Evolutionary conservation across 2,113 vertebrate species (phyloP), one percentile per base, ranked within the genome.

Genomic region (Channa maculata): DNA sequence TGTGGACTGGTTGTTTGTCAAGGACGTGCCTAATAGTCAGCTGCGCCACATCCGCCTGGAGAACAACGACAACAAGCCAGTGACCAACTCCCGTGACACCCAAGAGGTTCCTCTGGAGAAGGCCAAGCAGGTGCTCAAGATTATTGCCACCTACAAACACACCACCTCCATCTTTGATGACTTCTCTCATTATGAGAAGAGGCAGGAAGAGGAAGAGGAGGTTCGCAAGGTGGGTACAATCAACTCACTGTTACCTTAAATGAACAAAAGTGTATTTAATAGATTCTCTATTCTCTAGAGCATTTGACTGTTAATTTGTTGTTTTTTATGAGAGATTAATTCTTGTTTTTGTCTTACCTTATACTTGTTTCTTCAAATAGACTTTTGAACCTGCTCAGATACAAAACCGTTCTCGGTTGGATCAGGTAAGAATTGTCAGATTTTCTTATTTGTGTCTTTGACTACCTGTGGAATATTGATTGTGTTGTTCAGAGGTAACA

Each of bases 141-240:
- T 99, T 90, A 98, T 99, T 82, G 95, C 97, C 75, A 95, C 95
- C 92, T 99, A 97, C 94, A 98, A 96, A 94, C 98, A 99, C 94
- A 98, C 96, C 75, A 99, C 98, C 92, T 99, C 97, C 94, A 99
- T 99, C 95, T 99, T 99, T 65, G 98, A 99, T 76, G 98, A 99
- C 94, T 99, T 99, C 90, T 97, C 97, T 85, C 97, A 98, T 94
- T 98, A 98, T 3, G 97, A 98, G 91, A 97, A 95, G 90, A 96
- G 96, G 89, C 97, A 98, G 87, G 96, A 98, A 86, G 97, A 98
- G 72, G 97, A 98, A 90, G 97, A 97, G 89, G 97, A 95, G 92
- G 96, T 97, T 82, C 95, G 97, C 86, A 97, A 97, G 97, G 97
- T 97, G 94, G 92, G 89, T 81, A 7, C 44, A 54, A 13, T 66